Percentiles rank a stretch among this genome's conserved stretches.
phyloP scores from a whole-genome alignment of 2,797 vertebrate genomes.

The Heteromormyrus szaboi region DNA sequence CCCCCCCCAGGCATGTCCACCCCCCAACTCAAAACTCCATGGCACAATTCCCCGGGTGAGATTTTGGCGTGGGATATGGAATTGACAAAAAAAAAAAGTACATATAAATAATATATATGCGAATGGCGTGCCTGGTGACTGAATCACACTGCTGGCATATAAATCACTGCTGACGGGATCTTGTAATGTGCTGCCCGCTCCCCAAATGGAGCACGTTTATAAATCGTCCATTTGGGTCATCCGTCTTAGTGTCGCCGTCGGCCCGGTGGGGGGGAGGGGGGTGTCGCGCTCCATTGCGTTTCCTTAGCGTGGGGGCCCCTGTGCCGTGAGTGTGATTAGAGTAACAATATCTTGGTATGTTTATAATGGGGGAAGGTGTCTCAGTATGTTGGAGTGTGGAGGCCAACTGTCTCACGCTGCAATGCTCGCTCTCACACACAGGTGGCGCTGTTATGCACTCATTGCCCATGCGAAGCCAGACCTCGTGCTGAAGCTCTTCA shows the following conservation, averaged over 20 bases:
- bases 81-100: slow-evolving; percentile 29
- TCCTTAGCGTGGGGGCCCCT: neutral
- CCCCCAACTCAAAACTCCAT: neutral
- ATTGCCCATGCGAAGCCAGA: neutral
- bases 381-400: neutral
- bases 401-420: neutral
- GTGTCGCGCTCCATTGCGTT: neutral
- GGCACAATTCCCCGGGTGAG: slow-evolving; percentile 5
- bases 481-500: neutral
- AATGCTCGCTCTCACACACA: neutral
- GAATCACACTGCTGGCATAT: slow-evolving; percentile 34
- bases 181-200: slow-evolving; percentile 43
- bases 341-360: neutral
- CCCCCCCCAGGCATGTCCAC: neutral
- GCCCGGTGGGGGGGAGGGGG: neutral
- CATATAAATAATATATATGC: slow-evolving; percentile 36
- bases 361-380: neutral
- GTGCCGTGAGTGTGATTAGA: neutral
- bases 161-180: slow-evolving; percentile 46
- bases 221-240: slow-evolving; percentile 40
- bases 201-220: slow-evolving; percentile 42
- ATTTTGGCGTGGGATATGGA: neutral
- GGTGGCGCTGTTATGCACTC: neutral
- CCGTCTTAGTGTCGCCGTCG: slow-evolving; percentile 32
- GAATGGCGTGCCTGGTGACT: slow-evolving; percentile 26